Evolutionary conservation across 2,888 invertebrate genomes (phyloP), one percentile per base, ranked within the genome.

Genomic region (Hedychridium roseum): DNA sequence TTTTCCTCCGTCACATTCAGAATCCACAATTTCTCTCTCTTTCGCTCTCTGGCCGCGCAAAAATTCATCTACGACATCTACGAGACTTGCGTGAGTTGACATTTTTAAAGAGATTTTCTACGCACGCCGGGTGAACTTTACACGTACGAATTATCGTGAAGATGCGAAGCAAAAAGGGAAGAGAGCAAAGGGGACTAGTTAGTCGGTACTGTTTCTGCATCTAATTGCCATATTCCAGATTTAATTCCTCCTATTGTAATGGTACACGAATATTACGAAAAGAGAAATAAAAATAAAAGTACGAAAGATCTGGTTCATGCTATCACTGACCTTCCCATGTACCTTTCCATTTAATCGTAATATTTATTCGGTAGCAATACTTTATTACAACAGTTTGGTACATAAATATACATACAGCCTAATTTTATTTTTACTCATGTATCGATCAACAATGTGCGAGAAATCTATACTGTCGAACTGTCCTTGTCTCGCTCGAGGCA

Each of bases 371-470:
- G 64, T 75, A 67, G 68, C 65, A 76, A 71, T 77, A 69, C 65
- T 74, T 75, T 76, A 72, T 76, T 74, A 76, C 70, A 78, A 77
- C 69, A 68, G 64, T 76, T 74, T 71, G 67, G 74, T 77, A 76
- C 74, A 76, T 73, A 77, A 76, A 77, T 77, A 78, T 76, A 76
- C 73, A 76, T 74, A 70, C 63, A 71, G 65, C 66, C 71, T 67
- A 68, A 67, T 70, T 70, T 70, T 66, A 61, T 60, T 62, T 64
- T 54, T 48, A 50, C 50, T 54, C 60, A 56, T 38, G 37, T 64
- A 65, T 64, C 58, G 50, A 43, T 66, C 49, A 65, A 66, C 66
- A 60, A 55, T 57, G 34, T 48, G 50, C 32, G 45, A 32, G 26
- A 56, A 50, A 50, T 38, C 42, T 18, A 35, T 54, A 54, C 52